phyloP scores from a whole-genome alignment of 2,888 invertebrate species.

The Ptychoptera albimana region DNA sequence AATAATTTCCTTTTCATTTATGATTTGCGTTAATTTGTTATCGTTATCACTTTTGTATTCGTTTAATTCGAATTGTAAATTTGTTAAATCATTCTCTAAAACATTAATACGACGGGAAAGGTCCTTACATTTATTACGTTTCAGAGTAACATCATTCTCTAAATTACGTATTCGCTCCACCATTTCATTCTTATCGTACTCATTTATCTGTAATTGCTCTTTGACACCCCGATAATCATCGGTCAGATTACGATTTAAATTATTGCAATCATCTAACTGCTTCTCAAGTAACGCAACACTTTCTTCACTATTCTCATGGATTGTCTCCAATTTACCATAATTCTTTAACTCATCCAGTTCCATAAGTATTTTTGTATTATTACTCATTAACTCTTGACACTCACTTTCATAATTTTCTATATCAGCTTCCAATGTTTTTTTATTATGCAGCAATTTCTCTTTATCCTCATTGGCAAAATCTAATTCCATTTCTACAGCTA shows the following conservation, averaged over 20 bases:
- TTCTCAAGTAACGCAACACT: conserved; percentile 44
- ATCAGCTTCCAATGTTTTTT: conserved; percentile 29
- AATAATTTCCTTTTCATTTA: too few relatives aligned
- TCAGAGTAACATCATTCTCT: conserved; percentile 21
- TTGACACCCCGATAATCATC: conserved; percentile 41
- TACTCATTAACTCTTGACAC: conserved; percentile 50
- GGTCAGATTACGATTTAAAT: conserved; percentile 41
- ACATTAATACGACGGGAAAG: conserved; percentile 18
- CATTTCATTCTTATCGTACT: conserved; percentile 17
- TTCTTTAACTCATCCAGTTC: conserved; percentile 44
- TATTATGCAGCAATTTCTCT: conserved; percentile 39
- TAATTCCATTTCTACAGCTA: neutral
- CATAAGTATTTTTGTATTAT: conserved; percentile 50
- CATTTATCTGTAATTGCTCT: conserved; percentile 33
- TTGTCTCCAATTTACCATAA: conserved; percentile 42
- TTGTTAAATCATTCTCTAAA: conserved; percentile 20
- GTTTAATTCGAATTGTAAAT: conserved; percentile 20
- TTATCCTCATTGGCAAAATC: conserved; percentile 23
- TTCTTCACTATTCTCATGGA: conserved; percentile 56
- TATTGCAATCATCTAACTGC: conserved; percentile 44
- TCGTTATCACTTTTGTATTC: conserved; percentile 17
- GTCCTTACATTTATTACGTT: conserved; percentile 15
- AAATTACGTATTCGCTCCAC: conserved; percentile 15
- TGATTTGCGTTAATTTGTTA: conserved; percentile 1
- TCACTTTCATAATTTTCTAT: conserved; percentile 39